Base-by-base conservation (phyloP, 1,140 invertebrate species). In the Lanistes nyassanus region DNA sequence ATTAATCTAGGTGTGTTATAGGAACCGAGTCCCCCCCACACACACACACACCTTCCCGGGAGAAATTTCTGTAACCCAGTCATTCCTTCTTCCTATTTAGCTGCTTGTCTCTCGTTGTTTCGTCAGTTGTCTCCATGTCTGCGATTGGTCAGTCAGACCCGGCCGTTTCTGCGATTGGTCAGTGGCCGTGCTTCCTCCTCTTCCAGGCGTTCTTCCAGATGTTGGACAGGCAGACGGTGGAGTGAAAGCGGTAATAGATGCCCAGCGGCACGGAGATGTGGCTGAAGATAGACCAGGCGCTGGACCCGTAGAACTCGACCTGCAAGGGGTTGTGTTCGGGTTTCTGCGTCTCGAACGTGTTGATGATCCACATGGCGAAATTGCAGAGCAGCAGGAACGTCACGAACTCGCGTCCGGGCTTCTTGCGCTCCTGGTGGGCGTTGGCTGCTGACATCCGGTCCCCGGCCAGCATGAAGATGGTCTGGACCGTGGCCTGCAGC, bases 331-430 rank as follows among this genome's bases (percentile, higher is more conserved):
- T 85, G 31, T 81, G 77, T 21, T 80, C 78, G 13, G 82, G 75
- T n/a, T 80, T 80, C 74, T 83, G 82, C n/a, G 79, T 83, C 67
- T 83, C 81, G 74, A 86, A 84, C 19, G 84, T 85, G 72, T 85
- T 84, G 55, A 84, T 80, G 21, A 77, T 76, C 84, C 84, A 87
- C 80, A 87, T 81, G 11, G 85, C 80, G 73, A 84, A 77, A 88
- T 98, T 98, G 89, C 95, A 96, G 84, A 98, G 96, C 36, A 98
- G 92, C 67, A 98, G 90, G 91, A 98, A 97, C 62, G 97, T 98
- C 53, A 98, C 96, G 51, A 97, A 93, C 89, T 98, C 96, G 76
- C 96, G 92, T 2, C 96, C 97, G 2, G 96, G 96, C 90, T 98
- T 98, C 86, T 94, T 95, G 77, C 94, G 93, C 84, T 97, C 95